Base-by-base conservation (phyloP, 2,797 vertebrate genomes). In the Alca torda region DNA sequence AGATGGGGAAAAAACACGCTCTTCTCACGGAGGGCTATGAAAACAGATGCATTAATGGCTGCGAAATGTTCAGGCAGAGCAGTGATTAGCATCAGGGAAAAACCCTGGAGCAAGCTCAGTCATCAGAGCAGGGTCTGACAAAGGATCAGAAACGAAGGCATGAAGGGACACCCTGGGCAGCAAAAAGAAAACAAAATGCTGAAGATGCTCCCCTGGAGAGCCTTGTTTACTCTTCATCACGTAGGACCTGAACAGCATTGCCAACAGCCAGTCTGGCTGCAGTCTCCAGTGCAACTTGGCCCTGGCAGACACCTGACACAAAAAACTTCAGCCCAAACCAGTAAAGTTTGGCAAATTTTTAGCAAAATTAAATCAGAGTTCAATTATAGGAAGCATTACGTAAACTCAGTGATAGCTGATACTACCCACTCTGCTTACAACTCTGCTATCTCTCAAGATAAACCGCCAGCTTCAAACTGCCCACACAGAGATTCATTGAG, bases 401-500 rank as follows among this genome's bases (percentile, higher is more conserved):
- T 92, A 85, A 96, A 90, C 78, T 73, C 76, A 43, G 6, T 35
- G 12, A 78, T 65, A 91, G 87, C 67, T 93, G 92, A 56, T 84
- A 76, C 96, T 73, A 76, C 94, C 93, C 94, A 91, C 92, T 89
- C 92, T 84, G 82, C 94, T 95, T 96, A 92, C 94, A 96, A 93
- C 77, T 68, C 69, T 85, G 90, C 90, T 75, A 90, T 37, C 57
- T 65, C 94, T 87, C 39, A 39, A 90, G 94, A 95, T 79, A 94
- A 95, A 94, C 74, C 46, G 2, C 45, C 95, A 94, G 87, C 89
- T 87, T 35, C 91, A 60, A 72, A 72, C 94, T 96, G 92, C 96
- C 95, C 91, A 88, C 97, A 37, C 12, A 43, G 81, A 57, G 84
- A 83, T 81, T 88, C 94, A 97, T 88, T 95, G 92, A 97, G 96